These are phyloP conservation scores for Lophura nycthemera DNA, from an alignment of 2,113 vertebrate species.

Conservation along the genomic window DNA sequence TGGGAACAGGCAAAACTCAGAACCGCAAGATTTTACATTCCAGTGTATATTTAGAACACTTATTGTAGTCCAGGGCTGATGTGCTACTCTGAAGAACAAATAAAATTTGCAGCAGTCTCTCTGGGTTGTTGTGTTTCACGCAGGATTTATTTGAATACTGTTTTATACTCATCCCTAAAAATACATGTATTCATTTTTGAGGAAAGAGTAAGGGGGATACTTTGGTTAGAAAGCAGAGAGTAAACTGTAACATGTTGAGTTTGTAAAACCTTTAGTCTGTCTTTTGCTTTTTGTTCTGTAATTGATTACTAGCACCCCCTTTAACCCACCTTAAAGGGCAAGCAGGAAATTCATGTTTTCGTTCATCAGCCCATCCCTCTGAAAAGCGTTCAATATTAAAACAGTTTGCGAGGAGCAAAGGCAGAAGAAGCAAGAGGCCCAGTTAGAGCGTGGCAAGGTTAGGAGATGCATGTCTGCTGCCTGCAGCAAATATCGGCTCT, in stretches of 20 bases:
- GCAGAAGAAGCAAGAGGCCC: constrained; percentile 76
- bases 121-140: not conserved
- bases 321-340: constrained; percentile 81
- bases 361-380: constrained; percentile 77
- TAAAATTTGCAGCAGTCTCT: not conserved
- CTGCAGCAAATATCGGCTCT: constrained; percentile 54
- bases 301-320: constrained; percentile 77
- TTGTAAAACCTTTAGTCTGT: constrained; percentile 26
- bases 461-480: constrained; percentile 68
- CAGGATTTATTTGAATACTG: not conserved
- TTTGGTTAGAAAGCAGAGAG: not conserved
- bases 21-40: constrained; percentile 8
- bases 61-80: not conserved
- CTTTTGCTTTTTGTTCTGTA: constrained; percentile 69
- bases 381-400: constrained; percentile 80
- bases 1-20: not conserved
- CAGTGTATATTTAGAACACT: not conserved
- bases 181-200: not conserved
- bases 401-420: constrained; percentile 78
- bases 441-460: constrained; percentile 74
- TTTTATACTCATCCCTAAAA: not conserved
- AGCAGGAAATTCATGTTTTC: constrained; percentile 81
- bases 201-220: not conserved
- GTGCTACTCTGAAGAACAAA: not conserved
- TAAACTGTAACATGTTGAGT: constrained; percentile 19